phyloP scores from a whole-genome alignment of 2,113 vertebrate species.

The Poecilia latipinna region DNA sequence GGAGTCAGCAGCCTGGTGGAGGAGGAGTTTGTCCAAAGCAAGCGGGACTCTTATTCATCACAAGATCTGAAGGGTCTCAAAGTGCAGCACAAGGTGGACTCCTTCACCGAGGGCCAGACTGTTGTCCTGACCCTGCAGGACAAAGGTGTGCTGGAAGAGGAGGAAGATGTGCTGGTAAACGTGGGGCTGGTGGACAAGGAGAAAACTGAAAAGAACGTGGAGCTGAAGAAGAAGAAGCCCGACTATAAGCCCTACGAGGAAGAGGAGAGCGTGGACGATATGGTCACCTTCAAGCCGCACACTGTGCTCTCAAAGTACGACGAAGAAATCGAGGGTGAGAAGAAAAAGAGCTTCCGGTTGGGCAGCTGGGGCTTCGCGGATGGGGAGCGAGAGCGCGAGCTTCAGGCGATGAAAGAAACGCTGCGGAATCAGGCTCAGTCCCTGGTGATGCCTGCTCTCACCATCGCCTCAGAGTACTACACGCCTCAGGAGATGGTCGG shows the following conservation, averaged over 20 bases:
- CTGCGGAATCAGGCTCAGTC: conserved; percentile 85
- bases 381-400: conserved; percentile 84
- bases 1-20: conserved; percentile 91
- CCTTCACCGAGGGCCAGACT: conserved; percentile 87
- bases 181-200: conserved; percentile 88
- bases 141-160: conserved; percentile 88
- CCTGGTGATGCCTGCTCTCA: conserved; percentile 79
- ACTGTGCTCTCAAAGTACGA: conserved; percentile 89
- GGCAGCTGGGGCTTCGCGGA: conserved; percentile 81
- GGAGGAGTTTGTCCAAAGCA: conserved; percentile 87
- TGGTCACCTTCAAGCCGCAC: conserved; percentile 80
- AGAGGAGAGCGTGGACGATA: conserved; percentile 88
- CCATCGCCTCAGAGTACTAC: conserved; percentile 87
- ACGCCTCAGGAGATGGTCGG: conserved; percentile 88
- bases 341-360: conserved; percentile 87
- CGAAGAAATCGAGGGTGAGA: conserved; percentile 90
- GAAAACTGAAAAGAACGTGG: conserved; percentile 89
- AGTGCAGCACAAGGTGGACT: conserved; percentile 88
- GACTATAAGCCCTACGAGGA: conserved; percentile 90
- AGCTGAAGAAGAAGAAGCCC: conserved; percentile 89
- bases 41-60: conserved; percentile 81
- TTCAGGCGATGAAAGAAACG: conserved; percentile 84
- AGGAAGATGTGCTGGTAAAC: conserved; percentile 88
- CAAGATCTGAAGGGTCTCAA: conserved; percentile 89
- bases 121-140: conserved; percentile 90